Evolutionary conservation across 2,888 invertebrate genomes (phyloP).

Genomic region (Acleris literana): DNA sequence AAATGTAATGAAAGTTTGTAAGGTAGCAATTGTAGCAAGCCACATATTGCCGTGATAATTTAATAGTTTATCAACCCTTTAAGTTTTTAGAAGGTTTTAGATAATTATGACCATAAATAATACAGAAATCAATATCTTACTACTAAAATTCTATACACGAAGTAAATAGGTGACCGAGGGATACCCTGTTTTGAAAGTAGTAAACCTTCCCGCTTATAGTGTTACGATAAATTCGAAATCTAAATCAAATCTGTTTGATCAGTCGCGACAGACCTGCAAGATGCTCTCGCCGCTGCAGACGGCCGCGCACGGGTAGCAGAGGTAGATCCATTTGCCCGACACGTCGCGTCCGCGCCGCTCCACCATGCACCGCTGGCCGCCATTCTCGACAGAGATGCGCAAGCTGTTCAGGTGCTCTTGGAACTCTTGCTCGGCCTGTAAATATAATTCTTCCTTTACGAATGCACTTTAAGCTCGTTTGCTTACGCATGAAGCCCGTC

Average conservation of each 20-base stretch:
- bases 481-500: neutral
- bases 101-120: too few relatives aligned
- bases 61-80: too few relatives aligned
- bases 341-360: slow-evolving; percentile 72
- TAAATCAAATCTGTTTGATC: too few relatives aligned
- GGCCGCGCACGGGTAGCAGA: slow-evolving; percentile 81
- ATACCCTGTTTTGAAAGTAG: too few relatives aligned
- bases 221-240: too few relatives aligned
- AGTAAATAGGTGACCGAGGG: too few relatives aligned
- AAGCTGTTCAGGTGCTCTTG: slow-evolving; percentile 71
- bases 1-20: slow-evolving; percentile 35
- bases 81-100: too few relatives aligned
- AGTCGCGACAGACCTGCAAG: slow-evolving; percentile 60
- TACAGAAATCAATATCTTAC: too few relatives aligned
- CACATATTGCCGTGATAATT: too few relatives aligned
- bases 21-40: too few relatives aligned
- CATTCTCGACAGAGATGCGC: slow-evolving; percentile 77
- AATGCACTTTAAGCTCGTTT: neutral
- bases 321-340: slow-evolving; percentile 74
- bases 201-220: too few relatives aligned
- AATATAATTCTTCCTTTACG: slow-evolving; percentile 27
- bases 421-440: slow-evolving; percentile 75
- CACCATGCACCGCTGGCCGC: slow-evolving; percentile 69
- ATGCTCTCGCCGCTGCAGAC: slow-evolving; percentile 73
- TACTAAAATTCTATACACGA: too few relatives aligned